Evolutionary conservation across 2,113 vertebrate genomes (phyloP).

Genomic region (Plotosus lineatus): DNA sequence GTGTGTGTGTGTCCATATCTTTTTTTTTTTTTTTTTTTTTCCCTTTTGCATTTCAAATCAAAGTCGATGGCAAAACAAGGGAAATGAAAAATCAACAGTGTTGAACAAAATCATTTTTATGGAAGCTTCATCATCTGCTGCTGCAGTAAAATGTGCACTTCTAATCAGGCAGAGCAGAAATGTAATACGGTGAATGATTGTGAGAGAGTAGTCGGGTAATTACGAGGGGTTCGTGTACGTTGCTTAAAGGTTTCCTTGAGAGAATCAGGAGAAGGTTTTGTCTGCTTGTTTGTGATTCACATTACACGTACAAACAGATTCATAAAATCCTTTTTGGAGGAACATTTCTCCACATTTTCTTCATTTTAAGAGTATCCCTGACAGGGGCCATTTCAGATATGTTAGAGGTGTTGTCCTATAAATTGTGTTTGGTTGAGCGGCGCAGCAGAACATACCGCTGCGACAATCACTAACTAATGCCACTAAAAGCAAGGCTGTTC

Average conservation of each 20-base stretch:
- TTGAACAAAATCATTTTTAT: background rate
- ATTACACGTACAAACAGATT: background rate
- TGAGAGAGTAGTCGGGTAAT: background rate
- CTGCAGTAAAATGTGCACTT: background rate
- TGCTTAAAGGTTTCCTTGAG: background rate
- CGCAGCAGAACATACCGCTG: background rate
- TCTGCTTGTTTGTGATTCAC: background rate
- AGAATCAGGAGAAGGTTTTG: background rate
- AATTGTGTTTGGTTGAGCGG: slow-evolving; percentile 25
- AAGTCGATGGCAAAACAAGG: background rate
- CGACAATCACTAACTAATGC: slow-evolving; percentile 26
- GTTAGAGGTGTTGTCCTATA: background rate
- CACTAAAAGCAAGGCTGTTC: slow-evolving; percentile 21
- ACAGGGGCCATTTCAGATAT: background rate
- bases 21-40: background rate
- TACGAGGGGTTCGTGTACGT: background rate
- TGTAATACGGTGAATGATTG: background rate
- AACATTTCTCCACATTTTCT: no score
- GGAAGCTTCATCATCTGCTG: background rate
- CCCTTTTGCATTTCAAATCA: background rate
- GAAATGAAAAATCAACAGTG: background rate
- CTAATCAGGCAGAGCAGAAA: background rate
- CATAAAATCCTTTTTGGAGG: background rate
- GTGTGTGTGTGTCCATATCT: no score
- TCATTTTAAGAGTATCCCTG: background rate